Percentiles rank a stretch among this genome's conserved stretches.
Evolutionary conservation across 2,888 invertebrate genomes (phyloP).

Genomic region (Perithous albicinctus): DNA sequence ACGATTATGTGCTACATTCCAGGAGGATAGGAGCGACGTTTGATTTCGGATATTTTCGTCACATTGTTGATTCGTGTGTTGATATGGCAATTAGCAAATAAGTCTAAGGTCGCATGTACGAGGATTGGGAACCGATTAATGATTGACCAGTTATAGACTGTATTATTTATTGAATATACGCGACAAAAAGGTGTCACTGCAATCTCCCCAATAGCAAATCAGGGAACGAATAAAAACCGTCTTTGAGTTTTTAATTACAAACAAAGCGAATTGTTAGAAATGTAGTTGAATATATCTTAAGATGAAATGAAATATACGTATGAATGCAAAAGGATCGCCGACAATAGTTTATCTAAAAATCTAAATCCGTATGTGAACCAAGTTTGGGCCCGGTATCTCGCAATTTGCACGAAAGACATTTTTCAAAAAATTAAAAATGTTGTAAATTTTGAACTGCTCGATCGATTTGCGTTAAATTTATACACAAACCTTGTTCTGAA

Average conservation of each 20-base stretch:
- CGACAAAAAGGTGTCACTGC: not conserved
- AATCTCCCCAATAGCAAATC: not conserved
- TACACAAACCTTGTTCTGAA: no score
- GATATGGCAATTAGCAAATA: not conserved
- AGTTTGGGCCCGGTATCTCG: no score
- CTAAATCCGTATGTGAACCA: no score
- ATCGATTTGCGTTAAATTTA: no score
- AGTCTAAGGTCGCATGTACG: not conserved
- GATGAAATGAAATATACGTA: no score
- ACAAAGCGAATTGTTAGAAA: not conserved
- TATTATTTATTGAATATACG: not conserved
- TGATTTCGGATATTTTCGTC: not conserved
- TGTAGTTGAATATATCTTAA: no score
- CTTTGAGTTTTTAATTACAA: not conserved
- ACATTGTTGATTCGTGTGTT: not conserved
- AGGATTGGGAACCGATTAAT: not conserved
- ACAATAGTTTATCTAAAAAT: no score
- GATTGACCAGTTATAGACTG: not conserved
- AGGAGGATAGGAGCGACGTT: not conserved
- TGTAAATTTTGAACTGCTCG: no score
- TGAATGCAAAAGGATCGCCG: no score
- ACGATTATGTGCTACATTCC: slow-evolving; percentile 41
- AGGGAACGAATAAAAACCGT: not conserved
- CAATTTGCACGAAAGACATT: no score
- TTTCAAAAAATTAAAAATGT: no score